These are phyloP conservation scores for Orientallactaga bullata DNA, from an alignment of 2,113 vertebrate genomes.

Conservation along the genomic window DNA sequence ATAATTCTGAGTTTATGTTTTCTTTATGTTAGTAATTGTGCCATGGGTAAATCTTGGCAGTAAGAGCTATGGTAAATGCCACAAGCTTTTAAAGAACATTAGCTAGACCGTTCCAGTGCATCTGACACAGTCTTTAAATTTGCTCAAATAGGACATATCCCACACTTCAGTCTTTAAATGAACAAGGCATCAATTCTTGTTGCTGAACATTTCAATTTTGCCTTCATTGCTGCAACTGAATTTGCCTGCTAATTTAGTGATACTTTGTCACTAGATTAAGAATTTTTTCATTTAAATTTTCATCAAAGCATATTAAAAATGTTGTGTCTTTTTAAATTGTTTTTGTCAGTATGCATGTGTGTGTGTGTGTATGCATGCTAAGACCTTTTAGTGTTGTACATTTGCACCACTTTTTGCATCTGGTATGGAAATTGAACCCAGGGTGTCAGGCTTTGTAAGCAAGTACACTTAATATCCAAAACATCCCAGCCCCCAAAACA, in stretches of 20 bases:
- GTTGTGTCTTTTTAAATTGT: too few relatives aligned
- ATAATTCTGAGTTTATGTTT: not conserved
- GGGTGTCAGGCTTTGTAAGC: too few relatives aligned
- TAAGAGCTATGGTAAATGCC: not conserved
- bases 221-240: not conserved
- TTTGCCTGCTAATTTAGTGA: not conserved
- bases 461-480: too few relatives aligned
- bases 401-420: too few relatives aligned
- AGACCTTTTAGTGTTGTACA: too few relatives aligned
- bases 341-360: too few relatives aligned
- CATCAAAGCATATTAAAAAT: too few relatives aligned
- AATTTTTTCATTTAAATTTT: not conserved
- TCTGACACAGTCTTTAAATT: not conserved
- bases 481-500: too few relatives aligned
- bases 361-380: too few relatives aligned
- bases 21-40: not conserved
- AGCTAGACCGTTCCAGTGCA: not conserved
- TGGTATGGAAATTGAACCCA: too few relatives aligned
- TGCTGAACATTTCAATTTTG: not conserved
- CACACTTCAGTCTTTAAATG: not conserved
- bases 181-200: not conserved
- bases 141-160: not conserved
- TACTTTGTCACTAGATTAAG: constrained; percentile 34
- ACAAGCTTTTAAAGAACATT: not conserved
- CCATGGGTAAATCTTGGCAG: not conserved